Conservation (phyloP, 2,113 vertebrate genomes). For the Mus pahari region DNA sequence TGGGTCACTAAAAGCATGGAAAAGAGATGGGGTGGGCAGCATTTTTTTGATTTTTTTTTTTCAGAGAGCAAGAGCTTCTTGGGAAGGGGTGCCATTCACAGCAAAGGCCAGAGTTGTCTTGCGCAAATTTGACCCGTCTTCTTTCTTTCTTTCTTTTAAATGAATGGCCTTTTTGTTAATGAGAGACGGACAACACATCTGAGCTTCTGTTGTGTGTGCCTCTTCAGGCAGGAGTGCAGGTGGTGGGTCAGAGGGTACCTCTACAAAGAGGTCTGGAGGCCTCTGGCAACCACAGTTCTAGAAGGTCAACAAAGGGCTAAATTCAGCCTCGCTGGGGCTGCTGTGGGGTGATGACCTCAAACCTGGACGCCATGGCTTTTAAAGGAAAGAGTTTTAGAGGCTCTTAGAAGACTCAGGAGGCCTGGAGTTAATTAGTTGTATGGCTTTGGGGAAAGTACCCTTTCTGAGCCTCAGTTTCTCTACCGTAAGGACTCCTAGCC, state of each 20-base stretch:
- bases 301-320: conserved; percentile 73
- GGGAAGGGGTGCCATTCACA: conserved; percentile 60
- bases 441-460: conserved; percentile 50
- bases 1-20: background rate
- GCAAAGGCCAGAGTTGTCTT: conserved; percentile 66
- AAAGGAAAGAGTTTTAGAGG: conserved; percentile 53
- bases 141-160: background rate
- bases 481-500: conserved; percentile 11
- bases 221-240: conserved; percentile 76
- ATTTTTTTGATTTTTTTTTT: background rate
- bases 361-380: conserved; percentile 51
- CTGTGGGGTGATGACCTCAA: conserved; percentile 56
- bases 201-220: conserved; percentile 27
- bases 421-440: conserved; percentile 59
- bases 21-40: background rate
- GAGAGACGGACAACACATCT: conserved; percentile 69
- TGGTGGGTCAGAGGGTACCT: conserved; percentile 70
- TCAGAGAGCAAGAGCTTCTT: background rate
- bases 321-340: conserved; percentile 58
- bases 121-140: conserved; percentile 71
- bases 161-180: conserved; percentile 79
- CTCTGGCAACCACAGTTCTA: conserved; percentile 60
- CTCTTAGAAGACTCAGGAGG: conserved; percentile 56
- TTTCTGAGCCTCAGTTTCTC: conserved; percentile 56
- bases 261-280: conserved; percentile 71